Evolutionary conservation across 2,113 vertebrate species (phyloP), one percentile per base, ranked within the genome.

Genomic region (Pelvicachromis taeniatus): DNA sequence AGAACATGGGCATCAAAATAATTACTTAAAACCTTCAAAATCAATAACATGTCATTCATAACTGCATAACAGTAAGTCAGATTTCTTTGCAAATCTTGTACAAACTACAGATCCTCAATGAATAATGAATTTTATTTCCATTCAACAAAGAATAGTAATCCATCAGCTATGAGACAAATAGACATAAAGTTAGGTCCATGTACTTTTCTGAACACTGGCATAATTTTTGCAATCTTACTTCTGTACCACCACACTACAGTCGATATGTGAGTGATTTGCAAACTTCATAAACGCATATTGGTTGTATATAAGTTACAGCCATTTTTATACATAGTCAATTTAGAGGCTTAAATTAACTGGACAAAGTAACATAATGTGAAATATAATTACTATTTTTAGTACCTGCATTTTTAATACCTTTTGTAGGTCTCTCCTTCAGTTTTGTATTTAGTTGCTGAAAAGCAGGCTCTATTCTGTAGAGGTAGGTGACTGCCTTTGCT

Each of bases 151-250:
- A 48, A 29, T 11, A 19, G 42, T 48, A 48, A 29, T 17, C 40
- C 0, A 29, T 4, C 5, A 48, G 13, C 16, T 48, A 73, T 48
- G 26, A 73, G 5, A 26, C 23, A 2, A 9, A 48, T 19, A 73
- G 9, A 0, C 4, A 4, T 73, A 31, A 48, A 50, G 23, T 1
- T 29, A 48, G 68, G 0, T 48, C 5, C 2, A 6, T 19, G 19
- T 19, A 63, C 59, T 17, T 50, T 75, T 19, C 9, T 50, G 45
- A 31, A 75, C 45, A 52, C 26, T 5, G 70, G 26, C 26, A 17
- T 26, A 29, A 48, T 19, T 31, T 75, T 12, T 50, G 23, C 19
- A 75, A 29, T 12, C 23, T 50, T 7, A 19, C 42, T 23, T 19
- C 68, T 75, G 42, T 75, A 31, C 68, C 42, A 50, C 4, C 42